Conservation (phyloP, 1,140 invertebrate species). For the Lordiphosa stackelbergi region DNA sequence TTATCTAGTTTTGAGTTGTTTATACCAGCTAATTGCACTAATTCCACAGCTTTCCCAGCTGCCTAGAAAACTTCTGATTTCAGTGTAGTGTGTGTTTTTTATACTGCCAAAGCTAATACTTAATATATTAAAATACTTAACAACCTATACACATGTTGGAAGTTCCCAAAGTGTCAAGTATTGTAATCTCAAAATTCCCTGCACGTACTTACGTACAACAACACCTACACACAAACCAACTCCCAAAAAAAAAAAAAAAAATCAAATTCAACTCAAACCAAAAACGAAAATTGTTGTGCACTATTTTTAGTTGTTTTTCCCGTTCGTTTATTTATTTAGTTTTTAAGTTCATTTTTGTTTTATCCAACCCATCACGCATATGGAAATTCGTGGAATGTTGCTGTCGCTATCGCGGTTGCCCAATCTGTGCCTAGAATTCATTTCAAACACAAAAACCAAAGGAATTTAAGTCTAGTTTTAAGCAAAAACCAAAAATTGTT, state of each 20-base stretch:
- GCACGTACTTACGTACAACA: conserved; percentile 44
- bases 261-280: conserved; percentile 10
- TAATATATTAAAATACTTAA: conserved; percentile 49
- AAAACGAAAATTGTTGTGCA: conserved; percentile 23
- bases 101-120: conserved; percentile 44
- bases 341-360: conserved; percentile 21
- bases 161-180: conserved; percentile 39
- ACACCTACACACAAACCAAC: conserved; percentile 45
- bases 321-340: conserved; percentile 18
- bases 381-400: conserved; percentile 76
- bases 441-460: conserved; percentile 41
- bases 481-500: conserved; percentile 22
- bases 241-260: conserved; percentile 11
- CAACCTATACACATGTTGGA: conserved; percentile 76
- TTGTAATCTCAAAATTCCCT: conserved; percentile 46
- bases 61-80: conserved; percentile 37
- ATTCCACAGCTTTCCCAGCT: conserved; percentile 51
- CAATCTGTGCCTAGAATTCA: conserved; percentile 76
- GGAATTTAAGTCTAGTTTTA: conserved; percentile 36
- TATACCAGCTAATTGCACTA: conserved; percentile 63
- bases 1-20: conserved; percentile 54
- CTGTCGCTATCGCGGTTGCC: conserved; percentile 78
- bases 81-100: conserved; percentile 73
- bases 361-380: conserved; percentile 50
- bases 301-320: conserved; percentile 30